Base-by-base conservation (phyloP, 1,140 invertebrate species). In the Diprion similis region DNA sequence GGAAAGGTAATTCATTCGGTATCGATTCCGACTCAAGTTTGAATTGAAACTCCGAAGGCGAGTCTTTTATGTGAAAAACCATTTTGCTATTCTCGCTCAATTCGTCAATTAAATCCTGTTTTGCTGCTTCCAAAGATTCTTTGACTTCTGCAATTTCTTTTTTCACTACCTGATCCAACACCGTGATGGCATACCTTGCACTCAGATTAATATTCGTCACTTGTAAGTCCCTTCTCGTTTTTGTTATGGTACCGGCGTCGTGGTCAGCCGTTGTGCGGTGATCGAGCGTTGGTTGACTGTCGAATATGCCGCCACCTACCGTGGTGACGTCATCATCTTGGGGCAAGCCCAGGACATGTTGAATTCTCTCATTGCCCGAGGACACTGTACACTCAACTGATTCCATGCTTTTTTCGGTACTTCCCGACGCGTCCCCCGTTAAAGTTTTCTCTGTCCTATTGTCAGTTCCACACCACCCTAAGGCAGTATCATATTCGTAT, bases 31-130 rank as follows among this genome's bases (percentile, higher is more conserved):
- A 82, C 48, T 88, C 83, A 8, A 88, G 76, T 82, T 91, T 92
- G 67, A 94, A 92, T 78, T 93, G 91, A 80, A 94, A 94, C 83
- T 94, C 92, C 3, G 92, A 93, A 24, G 92, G 92, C 0, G 92
- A 93, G 76, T 93, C 91, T 82, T 94, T 92, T 59, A 89, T 89
- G 17, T 86, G 84, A 72, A 89, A 86, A 47, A 88, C 83, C 47
- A 82, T 85, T 64, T 89, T 84, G 59, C 81, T 86, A 18, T 87
- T 87, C 71, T 87, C 87, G 17, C 79, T 91, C 83, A 87, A 82
- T 87, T 92, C 91, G 79, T 91, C 91, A 73, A 92, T 91, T 18
- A 92, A 88, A 84, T 92, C 91, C 68, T 89, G 91, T 77, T 91
- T 91, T 0, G 90, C 91, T 11, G 90, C 89, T 81, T 92, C 91